Percentiles rank a stretch among this genome's conserved stretches.
Conservation (phyloP, 2,113 vertebrate species). For the Gnathonemus echidnorhynchus region DNA sequence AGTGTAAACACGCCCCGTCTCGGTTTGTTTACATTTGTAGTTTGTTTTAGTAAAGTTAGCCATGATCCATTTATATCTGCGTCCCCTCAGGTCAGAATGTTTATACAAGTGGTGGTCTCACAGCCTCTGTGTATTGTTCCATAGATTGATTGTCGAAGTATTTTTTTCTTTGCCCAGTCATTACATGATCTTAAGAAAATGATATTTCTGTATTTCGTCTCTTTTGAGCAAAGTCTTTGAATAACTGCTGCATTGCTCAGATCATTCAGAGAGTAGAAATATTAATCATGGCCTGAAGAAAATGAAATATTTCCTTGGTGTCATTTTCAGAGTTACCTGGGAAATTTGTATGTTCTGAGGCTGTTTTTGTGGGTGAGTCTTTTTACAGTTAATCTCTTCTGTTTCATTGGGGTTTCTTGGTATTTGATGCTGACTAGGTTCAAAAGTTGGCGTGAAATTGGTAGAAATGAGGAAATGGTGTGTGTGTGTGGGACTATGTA, state of each 20-base stretch:
- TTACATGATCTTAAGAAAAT: conserved; percentile 35
- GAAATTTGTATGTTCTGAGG: not conserved
- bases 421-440: not conserved
- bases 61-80: not conserved
- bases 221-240: conserved; percentile 53
- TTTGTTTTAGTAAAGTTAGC: not conserved
- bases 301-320: not conserved
- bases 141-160: not conserved
- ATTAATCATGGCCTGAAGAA: not conserved
- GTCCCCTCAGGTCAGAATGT: not conserved
- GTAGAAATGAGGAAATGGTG: not conserved
- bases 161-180: conserved; percentile 30
- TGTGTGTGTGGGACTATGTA: not conserved
- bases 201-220: conserved; percentile 57
- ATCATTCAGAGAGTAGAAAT: conserved; percentile 22
- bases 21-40: not conserved
- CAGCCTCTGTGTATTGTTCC: not conserved
- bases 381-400: not conserved
- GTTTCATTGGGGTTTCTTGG: not conserved
- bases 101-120: not conserved
- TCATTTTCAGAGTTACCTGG: not conserved
- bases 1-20: not conserved
- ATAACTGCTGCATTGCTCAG: conserved; percentile 55
- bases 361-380: not conserved
- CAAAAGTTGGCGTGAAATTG: not conserved